phyloP scores from a whole-genome alignment of 2,113 vertebrate genomes.

The Neofelis nebulosa region DNA sequence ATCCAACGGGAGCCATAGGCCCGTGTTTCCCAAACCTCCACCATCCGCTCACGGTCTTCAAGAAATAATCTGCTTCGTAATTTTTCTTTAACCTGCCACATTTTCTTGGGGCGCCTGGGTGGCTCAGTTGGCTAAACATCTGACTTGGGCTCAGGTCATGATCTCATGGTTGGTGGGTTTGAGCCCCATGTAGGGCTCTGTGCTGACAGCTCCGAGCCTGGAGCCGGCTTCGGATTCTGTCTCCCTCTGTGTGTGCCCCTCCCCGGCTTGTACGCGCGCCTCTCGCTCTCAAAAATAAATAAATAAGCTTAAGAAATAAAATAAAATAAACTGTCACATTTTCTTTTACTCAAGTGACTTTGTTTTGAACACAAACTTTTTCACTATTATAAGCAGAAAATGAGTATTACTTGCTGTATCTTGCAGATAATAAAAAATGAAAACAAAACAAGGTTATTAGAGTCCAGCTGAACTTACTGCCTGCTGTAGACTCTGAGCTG shows the following conservation, averaged over 20 bases:
- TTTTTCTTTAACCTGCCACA: neutral
- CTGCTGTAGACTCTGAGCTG: neutral
- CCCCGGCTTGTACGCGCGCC: no score
- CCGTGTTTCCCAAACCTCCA: neutral
- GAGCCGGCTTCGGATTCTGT: no score
- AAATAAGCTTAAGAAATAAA: neutral
- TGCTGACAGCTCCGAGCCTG: no score
- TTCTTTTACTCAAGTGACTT: conserved; percentile 11
- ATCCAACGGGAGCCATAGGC: neutral
- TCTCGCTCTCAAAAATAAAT: no score
- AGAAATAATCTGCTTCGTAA: neutral
- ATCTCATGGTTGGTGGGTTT: no score
- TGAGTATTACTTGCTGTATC: neutral
- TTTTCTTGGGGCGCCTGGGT: neutral
- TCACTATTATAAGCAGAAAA: neutral
- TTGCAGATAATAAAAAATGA: neutral
- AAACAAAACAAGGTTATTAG: conserved; percentile 4
- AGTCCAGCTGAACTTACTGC: neutral
- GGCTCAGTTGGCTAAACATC: no score
- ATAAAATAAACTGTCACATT: neutral
- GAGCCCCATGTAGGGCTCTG: no score
- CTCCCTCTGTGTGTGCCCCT: no score
- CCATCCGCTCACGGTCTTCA: neutral
- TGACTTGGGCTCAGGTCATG: no score
- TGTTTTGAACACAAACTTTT: conserved; percentile 1